Evolutionary conservation across 53 echinoderm and acorn worm species (phyloP).

Genomic region (Stichopus horrens): DNA sequence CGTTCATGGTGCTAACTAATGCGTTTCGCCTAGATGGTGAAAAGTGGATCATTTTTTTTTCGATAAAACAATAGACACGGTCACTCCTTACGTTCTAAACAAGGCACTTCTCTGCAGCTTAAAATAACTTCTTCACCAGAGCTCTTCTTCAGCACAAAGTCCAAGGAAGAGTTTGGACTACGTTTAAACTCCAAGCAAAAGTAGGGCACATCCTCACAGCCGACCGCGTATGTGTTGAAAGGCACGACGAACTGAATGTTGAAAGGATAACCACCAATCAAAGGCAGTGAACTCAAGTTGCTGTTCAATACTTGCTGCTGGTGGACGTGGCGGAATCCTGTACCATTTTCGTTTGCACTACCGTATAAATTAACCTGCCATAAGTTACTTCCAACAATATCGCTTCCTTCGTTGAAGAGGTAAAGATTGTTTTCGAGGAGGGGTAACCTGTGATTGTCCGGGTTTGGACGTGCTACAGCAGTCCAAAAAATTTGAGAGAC

Average conservation of each 20-base stretch:
- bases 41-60: too few species aligned
- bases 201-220: conserved; percentile 27
- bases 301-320: neutral
- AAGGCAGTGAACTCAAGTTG: neutral
- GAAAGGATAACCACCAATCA: conserved; percentile 24
- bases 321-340: neutral
- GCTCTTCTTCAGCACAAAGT: conserved; percentile 7
- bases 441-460: neutral
- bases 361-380: conserved; percentile 34
- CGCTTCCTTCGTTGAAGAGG: conserved; percentile 30
- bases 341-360: conserved; percentile 4
- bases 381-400: conserved; percentile 2
- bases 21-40: too few species aligned
- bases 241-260: conserved; percentile 13
- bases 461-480: neutral
- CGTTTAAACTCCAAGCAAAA: conserved; percentile 32
- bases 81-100: conserved; percentile 14
- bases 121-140: neutral
- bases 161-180: conserved; percentile 6
- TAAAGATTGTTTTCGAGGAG: neutral
- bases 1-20: too few species aligned
- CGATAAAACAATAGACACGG: too few species aligned
- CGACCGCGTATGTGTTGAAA: conserved; percentile 17
- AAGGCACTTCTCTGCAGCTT: conserved; percentile 19
- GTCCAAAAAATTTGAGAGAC: conserved; percentile 27